Conservation (phyloP, 2,888 invertebrate genomes). For the Podotricha telesiphe region DNA sequence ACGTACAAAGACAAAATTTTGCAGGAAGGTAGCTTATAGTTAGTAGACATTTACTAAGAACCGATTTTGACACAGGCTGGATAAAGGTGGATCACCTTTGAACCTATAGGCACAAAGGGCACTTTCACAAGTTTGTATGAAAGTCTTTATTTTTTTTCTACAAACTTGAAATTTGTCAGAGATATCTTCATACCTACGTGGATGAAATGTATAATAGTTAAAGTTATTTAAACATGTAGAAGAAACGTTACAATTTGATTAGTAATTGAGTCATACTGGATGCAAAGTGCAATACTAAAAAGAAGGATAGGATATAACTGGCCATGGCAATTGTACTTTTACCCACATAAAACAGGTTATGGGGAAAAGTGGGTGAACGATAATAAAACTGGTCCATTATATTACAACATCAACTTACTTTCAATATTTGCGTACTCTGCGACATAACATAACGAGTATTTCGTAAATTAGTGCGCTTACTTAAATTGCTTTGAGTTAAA, state of each 20-base stretch:
- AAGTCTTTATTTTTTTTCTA: too few relatives aligned
- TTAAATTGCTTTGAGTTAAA: slow-evolving; percentile 25
- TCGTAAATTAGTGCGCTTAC: slow-evolving; percentile 36
- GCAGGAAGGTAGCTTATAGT: too few relatives aligned
- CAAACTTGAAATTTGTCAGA: too few relatives aligned
- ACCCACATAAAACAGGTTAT: slow-evolving; percentile 58
- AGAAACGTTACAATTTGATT: neutral
- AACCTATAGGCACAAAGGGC: too few relatives aligned
- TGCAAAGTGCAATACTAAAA: slow-evolving; percentile 24
- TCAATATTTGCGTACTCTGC: slow-evolving; percentile 58
- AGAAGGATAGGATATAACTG: slow-evolving; percentile 35
- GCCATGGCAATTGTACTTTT: slow-evolving; percentile 50
- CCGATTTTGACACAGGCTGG: too few relatives aligned
- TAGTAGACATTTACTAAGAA: too few relatives aligned
- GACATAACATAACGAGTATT: slow-evolving; percentile 44
- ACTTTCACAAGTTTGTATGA: too few relatives aligned
- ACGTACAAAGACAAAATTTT: too few relatives aligned
- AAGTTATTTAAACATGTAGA: too few relatives aligned
- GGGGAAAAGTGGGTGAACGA: slow-evolving; percentile 76
- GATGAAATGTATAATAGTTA: too few relatives aligned
- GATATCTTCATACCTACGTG: too few relatives aligned
- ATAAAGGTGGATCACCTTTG: too few relatives aligned
- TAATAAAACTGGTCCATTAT: slow-evolving; percentile 51
- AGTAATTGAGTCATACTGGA: slow-evolving; percentile 12
- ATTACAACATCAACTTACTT: slow-evolving; percentile 66